These are phyloP conservation scores for Coregonus sp. DNA, from an alignment of 2,797 vertebrate species.

Conservation along the genomic window DNA sequence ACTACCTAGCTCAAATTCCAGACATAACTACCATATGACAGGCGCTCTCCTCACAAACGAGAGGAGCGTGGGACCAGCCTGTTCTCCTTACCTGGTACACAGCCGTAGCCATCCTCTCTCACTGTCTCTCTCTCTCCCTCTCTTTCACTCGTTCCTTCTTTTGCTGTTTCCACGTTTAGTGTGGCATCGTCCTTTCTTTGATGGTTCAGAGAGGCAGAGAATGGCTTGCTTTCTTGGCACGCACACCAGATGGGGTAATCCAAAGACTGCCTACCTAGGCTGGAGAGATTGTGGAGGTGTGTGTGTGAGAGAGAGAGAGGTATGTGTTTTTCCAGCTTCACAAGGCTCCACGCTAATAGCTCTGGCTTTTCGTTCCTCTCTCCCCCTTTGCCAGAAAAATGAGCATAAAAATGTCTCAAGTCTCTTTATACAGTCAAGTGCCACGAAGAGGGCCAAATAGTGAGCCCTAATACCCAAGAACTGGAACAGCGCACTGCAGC, in stretches of 20 bases:
- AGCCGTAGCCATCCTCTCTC: slow-evolving; percentile 77
- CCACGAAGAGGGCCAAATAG: slow-evolving; percentile 51
- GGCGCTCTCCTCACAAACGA: neutral
- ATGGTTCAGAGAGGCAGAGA: neutral
- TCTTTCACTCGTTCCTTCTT: slow-evolving; percentile 29
- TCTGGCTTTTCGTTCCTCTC: neutral
- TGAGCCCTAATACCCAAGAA: slow-evolving; percentile 65
- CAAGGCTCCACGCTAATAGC: neutral
- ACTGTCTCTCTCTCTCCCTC: slow-evolving; percentile 1
- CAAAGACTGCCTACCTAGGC: neutral
- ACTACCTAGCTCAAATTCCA: slow-evolving; percentile 36
- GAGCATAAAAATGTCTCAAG: slow-evolving; percentile 65
- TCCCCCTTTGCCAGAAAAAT: slow-evolving; percentile 42
- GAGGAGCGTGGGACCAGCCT: neutral
- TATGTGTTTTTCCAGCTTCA: neutral
- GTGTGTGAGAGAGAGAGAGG: neutral
- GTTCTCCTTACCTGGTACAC: slow-evolving; percentile 79
- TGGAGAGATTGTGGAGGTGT: neutral
- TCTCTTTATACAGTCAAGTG: slow-evolving; percentile 51
- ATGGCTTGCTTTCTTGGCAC: neutral
- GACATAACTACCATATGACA: slow-evolving; percentile 36
- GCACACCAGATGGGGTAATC: neutral
- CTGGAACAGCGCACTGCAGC: slow-evolving; percentile 66
- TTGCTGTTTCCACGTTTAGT: slow-evolving; percentile 51
- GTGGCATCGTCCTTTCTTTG: slow-evolving; percentile 62